Evolutionary conservation across 2,797 vertebrate species (phyloP).

Genomic region (Crypturellus tataupa): DNA sequence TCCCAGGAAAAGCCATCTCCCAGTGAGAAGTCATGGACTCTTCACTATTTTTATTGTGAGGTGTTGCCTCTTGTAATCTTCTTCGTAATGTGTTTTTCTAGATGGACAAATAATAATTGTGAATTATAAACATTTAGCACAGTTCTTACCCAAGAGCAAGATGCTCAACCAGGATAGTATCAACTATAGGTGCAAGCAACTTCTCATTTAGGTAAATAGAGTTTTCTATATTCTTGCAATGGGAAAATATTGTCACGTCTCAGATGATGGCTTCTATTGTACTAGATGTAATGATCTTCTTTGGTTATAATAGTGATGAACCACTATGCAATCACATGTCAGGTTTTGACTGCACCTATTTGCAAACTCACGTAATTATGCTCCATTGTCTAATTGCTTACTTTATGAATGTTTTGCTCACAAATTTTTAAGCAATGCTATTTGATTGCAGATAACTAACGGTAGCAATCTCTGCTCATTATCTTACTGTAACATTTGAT

Average conservation of each 20-base stretch:
- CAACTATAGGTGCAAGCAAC: neutral
- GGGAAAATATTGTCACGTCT: constrained; percentile 4
- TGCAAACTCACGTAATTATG: constrained; percentile 76
- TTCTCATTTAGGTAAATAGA: constrained; percentile 5
- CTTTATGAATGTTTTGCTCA: constrained; percentile 71
- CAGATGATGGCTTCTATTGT: neutral
- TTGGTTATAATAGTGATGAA: constrained; percentile 22
- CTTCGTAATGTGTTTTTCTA: constrained; percentile 14
- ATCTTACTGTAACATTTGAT: constrained; percentile 52
- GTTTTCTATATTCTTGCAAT: neutral
- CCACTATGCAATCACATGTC: neutral
- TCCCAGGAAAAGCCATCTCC: neutral
- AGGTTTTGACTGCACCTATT: constrained; percentile 66
- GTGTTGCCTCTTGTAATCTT: constrained; percentile 22
- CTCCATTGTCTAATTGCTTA: constrained; percentile 68
- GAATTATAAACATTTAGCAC: neutral
- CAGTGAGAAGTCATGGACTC: neutral
- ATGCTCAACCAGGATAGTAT: neutral
- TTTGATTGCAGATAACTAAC: constrained; percentile 63
- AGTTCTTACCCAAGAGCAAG: neutral
- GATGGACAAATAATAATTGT: neutral
- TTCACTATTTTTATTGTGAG: neutral
- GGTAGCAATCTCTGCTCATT: constrained; percentile 42
- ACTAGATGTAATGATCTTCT: constrained; percentile 15
- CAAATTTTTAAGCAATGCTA: constrained; percentile 61